Evolutionary conservation across 2,888 invertebrate genomes (phyloP), one percentile per base, ranked within the genome.

Genomic region (Selenia dentaria): DNA sequence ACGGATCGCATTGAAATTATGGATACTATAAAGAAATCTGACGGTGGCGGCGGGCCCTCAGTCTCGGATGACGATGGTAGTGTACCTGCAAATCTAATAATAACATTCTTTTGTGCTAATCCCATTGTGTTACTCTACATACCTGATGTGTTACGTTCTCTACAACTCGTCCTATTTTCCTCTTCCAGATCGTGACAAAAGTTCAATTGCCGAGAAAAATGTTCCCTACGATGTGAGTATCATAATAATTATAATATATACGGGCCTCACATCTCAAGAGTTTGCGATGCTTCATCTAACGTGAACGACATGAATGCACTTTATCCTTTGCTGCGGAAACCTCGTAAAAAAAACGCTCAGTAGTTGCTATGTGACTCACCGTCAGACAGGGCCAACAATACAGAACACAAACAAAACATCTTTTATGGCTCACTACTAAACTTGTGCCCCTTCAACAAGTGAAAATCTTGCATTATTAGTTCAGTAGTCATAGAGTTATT

Each of bases 1-100:
- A 94, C 94, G 79, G 95, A 95, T 91, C 93, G 93, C 81, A 95
- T 96, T 78, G 95, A 96, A 92, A 92, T 88, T 59, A 87, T 94
- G 87, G 95, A 95, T 86, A 92, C 93, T 79, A 92, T 88, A 54
- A 92, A 89, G 81, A 94, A 93, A 72, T 92, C 93, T 70, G 92
- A 92, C 72, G 91, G 87, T 50, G 71, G 91, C 78, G 84, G 92
- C 58, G 91, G 89, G 63, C 92, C 93, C 61, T 91, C 93, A 54
- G 92, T 92, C 61, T 90, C 92, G 63, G 92, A 92, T 65, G 92
- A 90, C 63, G 92, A 93, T 79, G 93, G 93, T 93, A 91, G 61
- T 70, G 69, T 64, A 70, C 70, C 59, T 39, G 58, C 77, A 74
- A 79, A 79, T 78, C 75, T 67, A 75, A 79, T 79, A 77, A 77